Conservation (phyloP, 1,140 invertebrate genomes). For the Capitella teleta region DNA sequence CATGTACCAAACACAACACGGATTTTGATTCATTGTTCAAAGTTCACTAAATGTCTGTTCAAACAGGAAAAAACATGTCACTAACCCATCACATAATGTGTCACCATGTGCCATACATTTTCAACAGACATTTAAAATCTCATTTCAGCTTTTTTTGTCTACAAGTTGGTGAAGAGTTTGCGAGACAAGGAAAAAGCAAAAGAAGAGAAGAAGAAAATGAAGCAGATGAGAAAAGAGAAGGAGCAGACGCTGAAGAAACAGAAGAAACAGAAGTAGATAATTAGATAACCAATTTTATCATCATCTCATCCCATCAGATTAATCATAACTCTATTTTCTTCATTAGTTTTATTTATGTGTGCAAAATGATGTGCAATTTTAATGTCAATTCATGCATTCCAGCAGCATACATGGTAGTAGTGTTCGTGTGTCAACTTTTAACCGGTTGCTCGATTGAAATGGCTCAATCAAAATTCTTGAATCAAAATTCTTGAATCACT, state of each 20-base stretch:
- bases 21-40: not conserved
- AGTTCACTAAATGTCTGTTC: not conserved
- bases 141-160: conserved; percentile 60
- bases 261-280: conserved; percentile 8
- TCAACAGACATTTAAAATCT: not conserved
- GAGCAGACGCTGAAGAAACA: conserved; percentile 4
- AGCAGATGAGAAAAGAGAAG: conserved; percentile 47
- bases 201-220: conserved; percentile 57
- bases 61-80: not conserved
- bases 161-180: conserved; percentile 63
- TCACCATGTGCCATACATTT: not conserved
- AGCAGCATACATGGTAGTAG: no score
- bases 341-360: no score
- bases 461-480: no score
- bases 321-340: no score
- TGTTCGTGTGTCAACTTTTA: no score
- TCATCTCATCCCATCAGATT: no score
- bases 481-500: no score
- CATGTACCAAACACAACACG: not conserved
- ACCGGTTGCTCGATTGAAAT: no score
- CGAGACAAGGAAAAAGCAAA: conserved; percentile 56
- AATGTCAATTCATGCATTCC: no score
- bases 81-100: not conserved
- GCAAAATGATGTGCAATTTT: no score
- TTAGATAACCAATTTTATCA: no score